Base-by-base conservation (phyloP, 1,140 invertebrate genomes). In the Tetranychus cinnabarinus region DNA sequence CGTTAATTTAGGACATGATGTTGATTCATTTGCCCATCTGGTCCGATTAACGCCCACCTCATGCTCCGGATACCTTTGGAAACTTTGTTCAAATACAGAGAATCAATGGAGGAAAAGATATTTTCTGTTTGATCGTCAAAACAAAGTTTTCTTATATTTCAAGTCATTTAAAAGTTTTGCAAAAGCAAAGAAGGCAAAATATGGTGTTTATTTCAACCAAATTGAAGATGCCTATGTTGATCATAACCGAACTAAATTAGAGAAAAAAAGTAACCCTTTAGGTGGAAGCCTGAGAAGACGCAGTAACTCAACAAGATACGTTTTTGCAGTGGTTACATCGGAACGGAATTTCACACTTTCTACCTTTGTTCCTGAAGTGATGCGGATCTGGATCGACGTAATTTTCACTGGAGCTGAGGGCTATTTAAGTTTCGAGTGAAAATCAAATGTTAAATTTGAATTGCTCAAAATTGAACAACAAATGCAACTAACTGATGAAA, bases 141-240 rank as follows among this genome's bases (percentile, higher is more conserved):
- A 33, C n/a, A 63, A 63, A 45, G 52, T 63, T 3, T 61, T 63
- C 36, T 37, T 63, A n/a, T 63, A 63, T 35, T 63, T 36, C 46
- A 36, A 57, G 13, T 42, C 62, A 31, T 45, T 61, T 48, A 61
- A 39, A 47, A 4, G n/a, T 45, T 63, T 61, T 34, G 39, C 39
- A 12, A 63, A 63, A 58, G 48, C 5, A 15, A 60, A 58, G 34
- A 50, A 63, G n/a, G 47, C 62, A 6, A 56, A 56, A 45, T 61
- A 55, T 50, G 60, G 63, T 33, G 63, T 64, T 34, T 58, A 57
- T 46, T 64, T 64, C 31, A 59, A 64, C 31, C 59, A 64, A 47
- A 96, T 97, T 65, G 87, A 92, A 75, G 90, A 96, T 74, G 91
- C 97, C 36, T 97, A 95, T 72, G 81, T 95, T 63, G 92, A 96